Evolutionary conservation across 2,113 vertebrate genomes (phyloP).

Genomic region (Lonchura striata): DNA sequence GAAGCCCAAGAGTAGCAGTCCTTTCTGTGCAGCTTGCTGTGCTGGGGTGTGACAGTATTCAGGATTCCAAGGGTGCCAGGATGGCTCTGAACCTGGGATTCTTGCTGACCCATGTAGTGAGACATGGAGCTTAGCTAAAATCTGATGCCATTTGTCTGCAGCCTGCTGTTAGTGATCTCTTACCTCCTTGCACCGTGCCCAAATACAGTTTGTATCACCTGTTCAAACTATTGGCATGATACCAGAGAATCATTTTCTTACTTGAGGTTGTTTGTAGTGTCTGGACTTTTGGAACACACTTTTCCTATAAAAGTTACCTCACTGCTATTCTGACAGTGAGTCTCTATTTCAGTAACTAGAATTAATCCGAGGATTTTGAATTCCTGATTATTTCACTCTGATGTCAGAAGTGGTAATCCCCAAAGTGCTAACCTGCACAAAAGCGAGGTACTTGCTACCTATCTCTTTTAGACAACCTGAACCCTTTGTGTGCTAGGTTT

Average conservation of each 20-base stretch:
- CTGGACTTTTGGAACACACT: background rate
- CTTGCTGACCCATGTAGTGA: background rate
- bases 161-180: background rate
- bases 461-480: background rate
- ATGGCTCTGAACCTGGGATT: background rate
- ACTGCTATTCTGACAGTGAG: background rate
- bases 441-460: background rate
- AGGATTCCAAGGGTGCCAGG: background rate
- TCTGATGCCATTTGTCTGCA: background rate
- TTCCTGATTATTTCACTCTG: slow-evolving; percentile 8
- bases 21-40: background rate
- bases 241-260: background rate
- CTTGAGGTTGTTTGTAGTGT: background rate
- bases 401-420: background rate
- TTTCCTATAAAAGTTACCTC: background rate
- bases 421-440: background rate
- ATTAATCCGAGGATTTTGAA: slow-evolving; percentile 16
- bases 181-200: background rate
- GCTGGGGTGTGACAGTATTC: background rate
- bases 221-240: background rate
- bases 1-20: background rate
- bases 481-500: background rate
- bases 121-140: background rate
- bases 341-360: background rate
- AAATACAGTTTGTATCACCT: background rate